These are phyloP conservation scores for Fragum fragum DNA, from an alignment of 2,888 invertebrate genomes.

Conservation along the genomic window DNA sequence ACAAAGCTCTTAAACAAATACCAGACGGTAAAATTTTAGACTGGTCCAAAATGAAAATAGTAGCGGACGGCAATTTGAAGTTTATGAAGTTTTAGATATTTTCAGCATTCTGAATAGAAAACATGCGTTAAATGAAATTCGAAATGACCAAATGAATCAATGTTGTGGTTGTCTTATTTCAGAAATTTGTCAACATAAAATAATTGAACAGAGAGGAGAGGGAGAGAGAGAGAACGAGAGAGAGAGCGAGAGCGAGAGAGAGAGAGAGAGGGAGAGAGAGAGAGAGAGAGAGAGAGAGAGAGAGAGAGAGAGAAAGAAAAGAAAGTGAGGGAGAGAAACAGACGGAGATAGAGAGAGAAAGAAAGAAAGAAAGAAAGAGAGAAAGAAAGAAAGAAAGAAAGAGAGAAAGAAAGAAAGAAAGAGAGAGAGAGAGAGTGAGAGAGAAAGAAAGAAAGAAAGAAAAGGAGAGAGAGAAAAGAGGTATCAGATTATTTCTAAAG, in stretches of 20 bases:
- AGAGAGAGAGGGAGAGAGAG: constrained; percentile 45
- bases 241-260: too few relatives aligned
- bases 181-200: background rate
- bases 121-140: background rate
- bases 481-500: too few relatives aligned
- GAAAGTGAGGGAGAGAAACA: too few relatives aligned
- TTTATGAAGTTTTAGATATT: too few relatives aligned
- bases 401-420: constrained; percentile 42
- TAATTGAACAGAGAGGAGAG: background rate
- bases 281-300: constrained; percentile 63
- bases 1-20: too few relatives aligned
- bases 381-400: constrained; percentile 12
- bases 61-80: too few relatives aligned
- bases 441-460: constrained; percentile 70
- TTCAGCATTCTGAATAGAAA: too few relatives aligned
- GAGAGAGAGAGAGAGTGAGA: constrained; percentile 59
- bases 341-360: too few relatives aligned
- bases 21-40: too few relatives aligned
- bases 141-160: background rate
- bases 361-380: too few relatives aligned
- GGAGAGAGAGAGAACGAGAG: too few relatives aligned
- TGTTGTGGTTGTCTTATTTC: background rate
- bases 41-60: too few relatives aligned
- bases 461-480: constrained; percentile 57
- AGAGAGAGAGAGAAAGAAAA: constrained; percentile 67